phyloP scores from a whole-genome alignment of 23 tunicate genomes.

The Trididemnum nubilum region DNA sequence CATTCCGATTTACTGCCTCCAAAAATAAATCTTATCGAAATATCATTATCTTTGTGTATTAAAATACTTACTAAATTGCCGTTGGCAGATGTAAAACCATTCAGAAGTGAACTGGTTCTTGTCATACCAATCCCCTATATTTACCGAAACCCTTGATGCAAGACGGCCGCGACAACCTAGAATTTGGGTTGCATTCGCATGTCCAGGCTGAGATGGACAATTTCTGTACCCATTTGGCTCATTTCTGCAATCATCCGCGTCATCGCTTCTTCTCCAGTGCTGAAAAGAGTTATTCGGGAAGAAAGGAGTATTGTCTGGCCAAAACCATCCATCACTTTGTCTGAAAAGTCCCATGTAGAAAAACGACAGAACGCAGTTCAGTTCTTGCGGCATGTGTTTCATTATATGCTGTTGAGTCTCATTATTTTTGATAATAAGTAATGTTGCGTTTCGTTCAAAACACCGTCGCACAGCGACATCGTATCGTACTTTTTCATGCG shows the following conservation, averaged over 20 bases:
- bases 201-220: background rate
- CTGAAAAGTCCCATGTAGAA: slow-evolving; percentile 11
- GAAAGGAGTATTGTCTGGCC: slow-evolving; percentile 10
- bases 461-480: background rate
- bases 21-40: too few species aligned
- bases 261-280: slow-evolving; percentile 1
- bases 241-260: background rate
- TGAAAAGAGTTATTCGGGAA: background rate
- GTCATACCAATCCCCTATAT: slow-evolving; percentile 33
- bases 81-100: slow-evolving; percentile 39
- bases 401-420: slow-evolving; percentile 28
- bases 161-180: background rate
- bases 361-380: background rate
- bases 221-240: slow-evolving; percentile 35
- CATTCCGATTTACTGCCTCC: too few species aligned
- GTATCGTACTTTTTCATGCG: background rate
- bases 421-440: slow-evolving; percentile 24
- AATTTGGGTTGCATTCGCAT: slow-evolving; percentile 24
- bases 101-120: background rate
- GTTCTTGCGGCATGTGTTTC: slow-evolving; percentile 4
- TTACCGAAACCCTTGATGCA: too few species aligned
- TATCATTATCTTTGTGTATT: too few species aligned
- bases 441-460: background rate
- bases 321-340: background rate
- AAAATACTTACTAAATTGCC: too few species aligned